phyloP scores from a whole-genome alignment of 1,140 invertebrate species.

The Trachymyrmex cornetzi region DNA sequence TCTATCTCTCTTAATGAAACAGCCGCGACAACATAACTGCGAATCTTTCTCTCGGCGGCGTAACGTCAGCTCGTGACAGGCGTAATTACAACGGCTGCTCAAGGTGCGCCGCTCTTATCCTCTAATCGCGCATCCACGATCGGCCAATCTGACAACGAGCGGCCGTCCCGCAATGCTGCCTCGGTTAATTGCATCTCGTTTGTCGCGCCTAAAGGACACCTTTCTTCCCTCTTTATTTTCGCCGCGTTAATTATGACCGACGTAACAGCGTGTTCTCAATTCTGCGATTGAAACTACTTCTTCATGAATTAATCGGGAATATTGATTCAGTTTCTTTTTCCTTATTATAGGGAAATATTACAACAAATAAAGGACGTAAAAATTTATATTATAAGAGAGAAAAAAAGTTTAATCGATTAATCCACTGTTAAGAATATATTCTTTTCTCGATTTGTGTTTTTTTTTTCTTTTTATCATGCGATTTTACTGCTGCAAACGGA shows the following conservation, averaged over 20 bases:
- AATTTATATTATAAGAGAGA: background rate
- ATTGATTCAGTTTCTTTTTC: background rate
- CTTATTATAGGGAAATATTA: background rate
- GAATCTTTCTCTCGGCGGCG: slow-evolving; percentile 54
- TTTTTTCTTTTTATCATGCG: background rate
- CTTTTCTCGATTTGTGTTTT: background rate
- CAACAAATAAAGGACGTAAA: background rate
- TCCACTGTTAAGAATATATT: background rate
- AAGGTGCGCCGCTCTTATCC: slow-evolving; percentile 59
- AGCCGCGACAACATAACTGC: slow-evolving; percentile 44
- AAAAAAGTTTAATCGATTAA: background rate
- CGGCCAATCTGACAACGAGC: slow-evolving; percentile 63
- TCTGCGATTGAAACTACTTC: background rate
- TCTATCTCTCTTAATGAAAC: slow-evolving; percentile 52
- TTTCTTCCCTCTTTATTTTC: slow-evolving; percentile 68
- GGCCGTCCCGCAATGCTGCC: slow-evolving; percentile 64
- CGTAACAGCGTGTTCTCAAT: slow-evolving; percentile 25
- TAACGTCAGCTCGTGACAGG: slow-evolving; percentile 62
- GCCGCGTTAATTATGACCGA: slow-evolving; percentile 65
- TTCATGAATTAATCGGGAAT: background rate
- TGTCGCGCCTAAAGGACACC: slow-evolving; percentile 72
- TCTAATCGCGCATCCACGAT: slow-evolving; percentile 68
- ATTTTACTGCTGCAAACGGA: background rate
- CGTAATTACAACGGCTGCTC: slow-evolving; percentile 65
- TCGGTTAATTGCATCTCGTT: slow-evolving; percentile 76